Evolutionary conservation across 2,113 vertebrate species (phyloP).

Genomic region (Corvus hawaiiensis): DNA sequence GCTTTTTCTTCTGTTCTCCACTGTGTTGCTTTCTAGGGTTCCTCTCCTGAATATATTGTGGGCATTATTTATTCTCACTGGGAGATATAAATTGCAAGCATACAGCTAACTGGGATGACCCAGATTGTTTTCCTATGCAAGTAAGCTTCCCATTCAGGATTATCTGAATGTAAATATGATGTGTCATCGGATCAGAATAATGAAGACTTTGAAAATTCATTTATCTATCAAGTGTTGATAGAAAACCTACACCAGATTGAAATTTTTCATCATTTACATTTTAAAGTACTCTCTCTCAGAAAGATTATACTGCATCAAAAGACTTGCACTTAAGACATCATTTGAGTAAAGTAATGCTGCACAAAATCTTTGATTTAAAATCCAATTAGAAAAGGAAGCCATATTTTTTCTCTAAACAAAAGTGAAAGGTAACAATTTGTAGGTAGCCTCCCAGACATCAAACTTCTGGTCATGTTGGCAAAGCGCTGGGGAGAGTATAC

Average conservation of each 20-base stretch:
- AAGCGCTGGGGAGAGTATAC: background rate
- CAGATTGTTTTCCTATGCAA: background rate
- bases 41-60: background rate
- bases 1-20: background rate
- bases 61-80: background rate
- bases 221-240: background rate
- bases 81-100: background rate
- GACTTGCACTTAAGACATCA: background rate
- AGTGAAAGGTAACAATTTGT: background rate
- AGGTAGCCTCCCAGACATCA: background rate
- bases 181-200: background rate
- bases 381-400: background rate
- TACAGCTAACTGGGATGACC: background rate
- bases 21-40: background rate
- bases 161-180: background rate
- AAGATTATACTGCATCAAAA: conserved; percentile 21
- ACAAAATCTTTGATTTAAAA: background rate
- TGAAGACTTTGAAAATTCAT: conserved; percentile 22
- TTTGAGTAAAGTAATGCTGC: background rate
- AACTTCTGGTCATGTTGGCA: background rate
- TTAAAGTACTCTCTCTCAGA: background rate
- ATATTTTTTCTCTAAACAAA: background rate
- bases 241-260: background rate
- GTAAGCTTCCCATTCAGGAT: background rate
- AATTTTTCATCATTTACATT: conserved; percentile 18